Evolutionary conservation across 2,113 vertebrate species (phyloP).

Genomic region (Myocastor coypus): DNA sequence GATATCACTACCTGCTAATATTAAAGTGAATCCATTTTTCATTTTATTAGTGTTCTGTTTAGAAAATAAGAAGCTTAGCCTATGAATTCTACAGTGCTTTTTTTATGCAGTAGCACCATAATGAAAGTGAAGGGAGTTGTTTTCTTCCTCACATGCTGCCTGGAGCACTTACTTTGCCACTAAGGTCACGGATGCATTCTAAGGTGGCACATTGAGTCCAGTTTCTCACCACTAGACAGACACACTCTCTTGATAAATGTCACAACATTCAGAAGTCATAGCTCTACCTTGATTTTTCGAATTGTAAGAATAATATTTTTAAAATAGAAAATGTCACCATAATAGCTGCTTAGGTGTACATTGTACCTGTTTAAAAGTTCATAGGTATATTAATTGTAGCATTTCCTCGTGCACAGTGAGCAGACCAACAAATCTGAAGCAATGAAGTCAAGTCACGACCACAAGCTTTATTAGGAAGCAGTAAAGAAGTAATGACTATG

Average conservation of each 20-base stretch:
- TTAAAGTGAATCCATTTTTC: not conserved
- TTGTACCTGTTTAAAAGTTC: conserved; percentile 50
- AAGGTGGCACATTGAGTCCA: not conserved
- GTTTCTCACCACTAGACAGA: not conserved
- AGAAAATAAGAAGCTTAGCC: not conserved
- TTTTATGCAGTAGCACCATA: not conserved
- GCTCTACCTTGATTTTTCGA: not conserved
- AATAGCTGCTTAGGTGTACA: conserved; percentile 42
- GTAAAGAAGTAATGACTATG: not conserved
- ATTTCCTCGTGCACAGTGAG: conserved; percentile 23
- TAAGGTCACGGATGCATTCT: not conserved
- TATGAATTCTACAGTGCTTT: not conserved
- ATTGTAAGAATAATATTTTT: conserved; percentile 55
- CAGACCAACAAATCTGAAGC: conserved; percentile 26
- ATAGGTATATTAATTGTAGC: conserved; percentile 30
- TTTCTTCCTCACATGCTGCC: not conserved
- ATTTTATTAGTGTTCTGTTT: conserved; percentile 57
- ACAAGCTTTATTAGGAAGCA: conserved; percentile 31
- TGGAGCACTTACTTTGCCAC: not conserved
- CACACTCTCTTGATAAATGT: not conserved
- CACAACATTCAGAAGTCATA: not conserved
- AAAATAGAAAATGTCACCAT: conserved; percentile 11
- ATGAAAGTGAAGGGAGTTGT: not conserved
- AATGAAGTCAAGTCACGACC: not conserved
- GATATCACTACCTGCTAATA: not conserved